Evolutionary conservation across 1,140 invertebrate genomes (phyloP).

Genomic region (Neodiprion pinetum): DNA sequence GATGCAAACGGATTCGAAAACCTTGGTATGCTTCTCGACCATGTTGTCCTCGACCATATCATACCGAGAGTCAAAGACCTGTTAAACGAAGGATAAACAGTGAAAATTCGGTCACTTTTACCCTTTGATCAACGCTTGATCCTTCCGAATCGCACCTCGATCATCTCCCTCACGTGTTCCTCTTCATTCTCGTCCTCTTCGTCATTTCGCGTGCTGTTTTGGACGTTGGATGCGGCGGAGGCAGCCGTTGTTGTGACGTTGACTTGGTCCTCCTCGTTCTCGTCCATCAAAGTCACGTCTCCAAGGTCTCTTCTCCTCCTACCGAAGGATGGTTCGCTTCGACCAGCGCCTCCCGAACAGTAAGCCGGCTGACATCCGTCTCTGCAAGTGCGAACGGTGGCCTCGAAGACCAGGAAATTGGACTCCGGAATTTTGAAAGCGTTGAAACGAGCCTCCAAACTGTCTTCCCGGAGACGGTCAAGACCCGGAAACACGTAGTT

Average conservation of each 20-base stretch:
- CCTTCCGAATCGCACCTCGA: constrained; percentile 69
- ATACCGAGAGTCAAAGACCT: constrained; percentile 75
- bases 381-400: constrained; percentile 86
- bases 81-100: constrained; percentile 22
- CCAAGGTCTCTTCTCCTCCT: constrained; percentile 69
- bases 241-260: constrained; percentile 24
- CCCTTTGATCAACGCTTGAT: background rate
- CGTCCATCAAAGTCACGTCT: constrained; percentile 57
- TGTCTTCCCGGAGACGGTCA: constrained; percentile 84
- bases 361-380: constrained; percentile 90
- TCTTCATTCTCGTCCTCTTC: constrained; percentile 43
- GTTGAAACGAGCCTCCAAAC: constrained; percentile 89
- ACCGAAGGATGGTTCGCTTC: constrained; percentile 83
- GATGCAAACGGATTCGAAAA: constrained; percentile 74
- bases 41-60: constrained; percentile 72
- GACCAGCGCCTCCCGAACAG: constrained; percentile 75
- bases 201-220: constrained; percentile 32
- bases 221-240: constrained; percentile 13
- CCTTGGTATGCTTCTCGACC: constrained; percentile 65
- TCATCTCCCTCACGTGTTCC: constrained; percentile 86
- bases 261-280: constrained; percentile 29
- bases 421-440: constrained; percentile 96
- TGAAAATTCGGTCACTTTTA: background rate
- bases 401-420: constrained; percentile 92
- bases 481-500: constrained; percentile 91